Conservation (phyloP, 2,113 vertebrate genomes). For the Pollimyrus isidori region DNA sequence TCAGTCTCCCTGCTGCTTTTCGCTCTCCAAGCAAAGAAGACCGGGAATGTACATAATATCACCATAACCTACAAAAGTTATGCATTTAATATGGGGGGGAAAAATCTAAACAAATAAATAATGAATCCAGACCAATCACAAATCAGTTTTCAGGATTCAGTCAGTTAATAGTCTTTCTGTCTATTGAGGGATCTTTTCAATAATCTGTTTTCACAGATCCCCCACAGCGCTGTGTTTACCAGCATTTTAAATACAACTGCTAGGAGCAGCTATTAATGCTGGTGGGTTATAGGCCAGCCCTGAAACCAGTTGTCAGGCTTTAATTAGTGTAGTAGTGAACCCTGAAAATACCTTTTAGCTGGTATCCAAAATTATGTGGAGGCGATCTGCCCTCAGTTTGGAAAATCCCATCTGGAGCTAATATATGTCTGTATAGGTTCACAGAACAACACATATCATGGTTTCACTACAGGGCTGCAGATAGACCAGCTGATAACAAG, state of each 20-base stretch:
- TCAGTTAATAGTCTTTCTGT: not conserved
- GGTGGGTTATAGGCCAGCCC: not conserved
- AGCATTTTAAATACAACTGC: not conserved
- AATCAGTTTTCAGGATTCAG: not conserved
- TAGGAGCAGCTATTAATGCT: not conserved
- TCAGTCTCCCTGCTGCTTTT: not conserved
- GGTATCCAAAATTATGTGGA: not conserved
- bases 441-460: not conserved
- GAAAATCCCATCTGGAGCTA: not conserved
- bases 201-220: not conserved
- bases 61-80: not conserved
- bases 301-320: not conserved
- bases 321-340: not conserved
- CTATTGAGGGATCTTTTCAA: too few species aligned
- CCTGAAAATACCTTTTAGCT: not conserved
- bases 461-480: not conserved
- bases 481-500: not conserved
- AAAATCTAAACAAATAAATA: not conserved
- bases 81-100: not conserved
- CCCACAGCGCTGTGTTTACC: not conserved
- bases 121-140: not conserved
- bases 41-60: not conserved
- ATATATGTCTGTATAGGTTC: not conserved
- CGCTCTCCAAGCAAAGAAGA: constrained; percentile 25
- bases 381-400: not conserved